Evolutionary conservation across 2,888 invertebrate genomes (phyloP), one percentile per base, ranked within the genome.

Genomic region (Euplagia quadripunctaria): DNA sequence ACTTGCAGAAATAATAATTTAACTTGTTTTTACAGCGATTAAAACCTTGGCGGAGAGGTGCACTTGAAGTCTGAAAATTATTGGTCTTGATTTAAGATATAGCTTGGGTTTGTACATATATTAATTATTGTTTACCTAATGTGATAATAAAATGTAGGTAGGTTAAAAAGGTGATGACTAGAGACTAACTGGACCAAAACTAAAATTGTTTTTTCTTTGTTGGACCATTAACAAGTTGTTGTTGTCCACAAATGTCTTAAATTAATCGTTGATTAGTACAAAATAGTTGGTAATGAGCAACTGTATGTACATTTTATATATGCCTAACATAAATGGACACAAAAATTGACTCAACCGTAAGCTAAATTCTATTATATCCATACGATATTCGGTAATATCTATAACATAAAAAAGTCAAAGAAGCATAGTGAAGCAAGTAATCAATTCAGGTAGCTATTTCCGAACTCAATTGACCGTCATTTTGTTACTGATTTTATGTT

Each of bases 401-500:
- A 51, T 16, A 51, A 51, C 51, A 16, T 14, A 14, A 61, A 31
- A 6, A 31, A 61, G 14, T 61, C 31, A 31, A 31, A 11, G 14
- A 1, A 12, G 31, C 20, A 61, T 61, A 14, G 14, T 20, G 31
- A 61, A 61, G 31, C 31, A 61, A 5, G 6, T 20, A 61, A 69
- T 69, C 46, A 69, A 61, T 46, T 49, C 46, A 41, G 31, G 46
- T 16, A 69, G 43, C 46, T 61, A 17, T 66, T 66, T 51, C n/a
- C 46, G 16, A 46, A 9, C 46, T 31, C 31, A 1, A 9, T 20
- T 69, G 17, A 61, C 61, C 17, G 69, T 46, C 4, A 69, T 46
- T 31, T 31, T 46, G 17, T 20, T 31, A 43, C 58, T 46, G 68
- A 69, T 46, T 69, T 69, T 61, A 68, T 55, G 69, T 31, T 66